Percentiles rank a stretch among this genome's conserved stretches.
Conservation (phyloP, 2,888 invertebrate species). For the Aporophyla lueneburgensis region DNA sequence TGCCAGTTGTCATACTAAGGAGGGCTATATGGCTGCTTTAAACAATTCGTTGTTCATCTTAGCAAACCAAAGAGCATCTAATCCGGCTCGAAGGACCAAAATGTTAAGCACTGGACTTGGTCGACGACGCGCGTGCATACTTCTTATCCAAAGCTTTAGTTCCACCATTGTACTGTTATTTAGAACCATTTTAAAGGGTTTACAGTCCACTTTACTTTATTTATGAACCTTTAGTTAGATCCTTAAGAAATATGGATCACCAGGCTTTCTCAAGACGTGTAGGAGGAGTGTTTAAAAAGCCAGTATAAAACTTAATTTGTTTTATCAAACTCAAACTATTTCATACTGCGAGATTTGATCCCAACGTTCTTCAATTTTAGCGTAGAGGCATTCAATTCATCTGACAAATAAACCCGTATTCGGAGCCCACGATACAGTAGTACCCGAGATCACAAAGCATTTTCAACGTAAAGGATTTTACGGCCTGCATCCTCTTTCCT, state of each 20-base stretch:
- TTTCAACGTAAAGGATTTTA: conserved; percentile 40
- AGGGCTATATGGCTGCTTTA: too few relatives aligned
- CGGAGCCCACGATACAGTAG: conserved; percentile 8
- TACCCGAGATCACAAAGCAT: conserved; percentile 44
- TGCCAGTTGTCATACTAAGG: too few relatives aligned
- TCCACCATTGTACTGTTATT: too few relatives aligned
- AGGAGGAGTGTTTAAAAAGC: not conserved
- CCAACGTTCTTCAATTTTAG: not conserved
- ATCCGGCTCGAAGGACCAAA: too few relatives aligned
- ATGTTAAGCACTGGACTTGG: too few relatives aligned
- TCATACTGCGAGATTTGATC: not conserved
- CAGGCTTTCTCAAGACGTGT: not conserved
- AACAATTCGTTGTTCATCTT: too few relatives aligned
- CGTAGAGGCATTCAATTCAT: conserved; percentile 16
- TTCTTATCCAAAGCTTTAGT: too few relatives aligned
- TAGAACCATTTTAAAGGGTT: too few relatives aligned
- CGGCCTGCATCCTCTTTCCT: conserved; percentile 38
- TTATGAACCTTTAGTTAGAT: not conserved
- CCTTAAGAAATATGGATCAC: not conserved
- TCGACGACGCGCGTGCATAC: too few relatives aligned
- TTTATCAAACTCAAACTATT: not conserved
- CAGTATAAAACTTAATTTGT: not conserved
- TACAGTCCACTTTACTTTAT: too few relatives aligned
- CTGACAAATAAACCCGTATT: conserved; percentile 27
- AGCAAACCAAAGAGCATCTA: too few relatives aligned